A percentile compares a stretch with the other conserved stretches of the same genome.
These are phyloP conservation scores for Trissolcus japonicus DNA, from an alignment of 2,888 invertebrate species.

Conservation along the genomic window DNA sequence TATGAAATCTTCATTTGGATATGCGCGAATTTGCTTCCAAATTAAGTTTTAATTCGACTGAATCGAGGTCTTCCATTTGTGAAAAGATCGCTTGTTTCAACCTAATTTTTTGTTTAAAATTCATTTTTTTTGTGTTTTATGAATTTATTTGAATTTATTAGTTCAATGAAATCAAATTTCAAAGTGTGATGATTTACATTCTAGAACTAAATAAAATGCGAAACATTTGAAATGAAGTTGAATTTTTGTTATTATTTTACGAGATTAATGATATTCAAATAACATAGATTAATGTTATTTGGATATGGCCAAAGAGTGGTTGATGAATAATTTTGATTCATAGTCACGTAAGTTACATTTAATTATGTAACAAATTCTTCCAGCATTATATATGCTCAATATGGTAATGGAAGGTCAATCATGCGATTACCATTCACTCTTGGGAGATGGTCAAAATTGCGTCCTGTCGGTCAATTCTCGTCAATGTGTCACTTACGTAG, in stretches of 20 bases:
- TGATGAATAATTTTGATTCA: neutral
- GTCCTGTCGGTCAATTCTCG: constrained; percentile 75
- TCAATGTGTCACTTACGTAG: constrained; percentile 76
- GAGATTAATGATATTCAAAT: too few species aligned
- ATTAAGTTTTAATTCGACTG: constrained; percentile 76
- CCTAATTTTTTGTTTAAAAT: too few species aligned
- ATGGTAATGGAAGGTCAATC: constrained; percentile 77
- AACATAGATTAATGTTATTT: too few species aligned
- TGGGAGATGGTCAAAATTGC: constrained; percentile 74
- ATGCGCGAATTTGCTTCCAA: constrained; percentile 76
- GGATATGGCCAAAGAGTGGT: too few species aligned
- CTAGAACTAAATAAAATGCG: too few species aligned
- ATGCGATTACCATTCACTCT: constrained; percentile 76
- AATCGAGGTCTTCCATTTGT: constrained; percentile 59
- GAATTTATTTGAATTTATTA: too few species aligned
- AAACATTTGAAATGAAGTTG: too few species aligned
- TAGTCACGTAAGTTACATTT: neutral
- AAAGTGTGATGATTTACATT: too few species aligned
- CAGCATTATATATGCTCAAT: constrained; percentile 64
- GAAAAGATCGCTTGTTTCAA: too few species aligned
- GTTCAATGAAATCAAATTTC: too few species aligned
- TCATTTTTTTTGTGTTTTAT: too few species aligned
- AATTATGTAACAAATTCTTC: constrained; percentile 29
- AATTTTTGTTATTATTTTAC: too few species aligned
- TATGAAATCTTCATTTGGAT: constrained; percentile 74